Percentiles rank a stretch among this genome's conserved stretches.
These are phyloP conservation scores for Micropterix aruncella DNA, from an alignment of 2,888 invertebrate genomes.

Conservation along the genomic window DNA sequence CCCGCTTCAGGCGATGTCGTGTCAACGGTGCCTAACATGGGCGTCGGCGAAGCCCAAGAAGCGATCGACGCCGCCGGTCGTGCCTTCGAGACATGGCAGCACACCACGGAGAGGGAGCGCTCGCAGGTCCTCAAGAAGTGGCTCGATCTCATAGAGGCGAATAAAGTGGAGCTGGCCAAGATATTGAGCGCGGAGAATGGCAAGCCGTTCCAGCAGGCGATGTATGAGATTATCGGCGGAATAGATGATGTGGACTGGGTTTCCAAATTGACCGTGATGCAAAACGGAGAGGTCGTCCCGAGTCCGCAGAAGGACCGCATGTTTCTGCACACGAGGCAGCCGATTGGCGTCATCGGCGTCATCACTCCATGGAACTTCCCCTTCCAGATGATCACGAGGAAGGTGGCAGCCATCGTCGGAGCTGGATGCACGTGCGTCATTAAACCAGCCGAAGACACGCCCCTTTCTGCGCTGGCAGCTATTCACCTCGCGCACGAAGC, in stretches of 20 bases:
- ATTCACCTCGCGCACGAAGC: slow-evolving; percentile 77
- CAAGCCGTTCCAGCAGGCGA: slow-evolving; percentile 78
- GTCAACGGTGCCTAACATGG: slow-evolving; percentile 74
- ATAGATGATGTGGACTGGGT: slow-evolving; percentile 94
- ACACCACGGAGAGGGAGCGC: slow-evolving; percentile 67
- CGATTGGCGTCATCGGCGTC: slow-evolving; percentile 86
- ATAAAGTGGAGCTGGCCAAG: slow-evolving; percentile 60
- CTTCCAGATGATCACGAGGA: slow-evolving; percentile 94
- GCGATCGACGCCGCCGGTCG: slow-evolving; percentile 64
- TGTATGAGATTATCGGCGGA: slow-evolving; percentile 82
- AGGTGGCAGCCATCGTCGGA: slow-evolving; percentile 87
- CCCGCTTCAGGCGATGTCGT: slow-evolving; percentile 66
- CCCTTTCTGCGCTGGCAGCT: slow-evolving; percentile 80
- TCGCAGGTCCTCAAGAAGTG: slow-evolving; percentile 56
- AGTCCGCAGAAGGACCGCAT: slow-evolving; percentile 56
- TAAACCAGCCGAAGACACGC: slow-evolving; percentile 95
- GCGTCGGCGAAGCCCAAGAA: slow-evolving; percentile 48
- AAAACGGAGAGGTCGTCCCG: slow-evolving; percentile 66
- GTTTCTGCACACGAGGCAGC: slow-evolving; percentile 64
- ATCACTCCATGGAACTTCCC: slow-evolving; percentile 97
- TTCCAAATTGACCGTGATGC: slow-evolving; percentile 81
- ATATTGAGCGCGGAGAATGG: slow-evolving; percentile 79
- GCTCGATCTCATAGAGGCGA: slow-evolving; percentile 59
- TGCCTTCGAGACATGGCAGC: slow-evolving; percentile 68
- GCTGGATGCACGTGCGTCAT: slow-evolving; percentile 91